These are phyloP conservation scores for Thamnophis sirtalis DNA, from an alignment of 2,113 vertebrate species.

Conservation along the genomic window DNA sequence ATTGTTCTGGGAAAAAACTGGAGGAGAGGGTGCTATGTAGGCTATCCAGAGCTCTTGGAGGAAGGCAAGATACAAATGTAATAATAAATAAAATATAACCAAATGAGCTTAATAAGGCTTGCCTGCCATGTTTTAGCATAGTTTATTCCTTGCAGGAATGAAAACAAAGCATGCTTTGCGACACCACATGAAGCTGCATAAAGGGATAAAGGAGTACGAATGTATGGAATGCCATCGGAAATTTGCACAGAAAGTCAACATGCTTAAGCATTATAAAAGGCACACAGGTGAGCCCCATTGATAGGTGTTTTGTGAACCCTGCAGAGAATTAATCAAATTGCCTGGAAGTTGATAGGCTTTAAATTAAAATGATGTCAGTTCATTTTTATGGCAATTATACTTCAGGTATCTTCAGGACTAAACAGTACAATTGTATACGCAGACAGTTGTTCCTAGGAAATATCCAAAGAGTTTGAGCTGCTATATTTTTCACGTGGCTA, in stretches of 20 bases:
- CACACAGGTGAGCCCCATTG: slow-evolving; percentile 81
- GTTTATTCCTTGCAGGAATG: slow-evolving; percentile 79
- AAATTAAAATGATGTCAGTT: not conserved
- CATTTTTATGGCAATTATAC: not conserved
- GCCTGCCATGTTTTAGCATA: not conserved
- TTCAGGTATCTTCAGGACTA: not conserved
- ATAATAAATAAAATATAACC: not conserved
- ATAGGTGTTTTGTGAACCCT: not conserved
- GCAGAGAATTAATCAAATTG: not conserved
- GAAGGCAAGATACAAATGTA: not conserved
- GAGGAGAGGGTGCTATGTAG: not conserved
- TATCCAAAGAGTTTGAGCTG: not conserved
- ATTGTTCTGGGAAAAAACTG: not conserved
- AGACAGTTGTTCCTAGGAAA: not conserved
- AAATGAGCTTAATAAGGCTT: not conserved
- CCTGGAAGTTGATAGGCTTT: not conserved
- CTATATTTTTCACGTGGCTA: not conserved
- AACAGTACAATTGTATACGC: not conserved
- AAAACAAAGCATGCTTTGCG: slow-evolving; percentile 98
- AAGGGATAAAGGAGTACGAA: slow-evolving; percentile 97
- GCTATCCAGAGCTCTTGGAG: not conserved
- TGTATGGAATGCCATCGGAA: slow-evolving; percentile 94
- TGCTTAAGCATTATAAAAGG: slow-evolving; percentile 97
- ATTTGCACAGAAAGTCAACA: slow-evolving; percentile 98
- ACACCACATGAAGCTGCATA: slow-evolving; percentile 99